Percentiles rank a stretch among this genome's conserved stretches.
phyloP scores from a whole-genome alignment of 2,797 vertebrate genomes.

The Clarias laeviceps region DNA sequence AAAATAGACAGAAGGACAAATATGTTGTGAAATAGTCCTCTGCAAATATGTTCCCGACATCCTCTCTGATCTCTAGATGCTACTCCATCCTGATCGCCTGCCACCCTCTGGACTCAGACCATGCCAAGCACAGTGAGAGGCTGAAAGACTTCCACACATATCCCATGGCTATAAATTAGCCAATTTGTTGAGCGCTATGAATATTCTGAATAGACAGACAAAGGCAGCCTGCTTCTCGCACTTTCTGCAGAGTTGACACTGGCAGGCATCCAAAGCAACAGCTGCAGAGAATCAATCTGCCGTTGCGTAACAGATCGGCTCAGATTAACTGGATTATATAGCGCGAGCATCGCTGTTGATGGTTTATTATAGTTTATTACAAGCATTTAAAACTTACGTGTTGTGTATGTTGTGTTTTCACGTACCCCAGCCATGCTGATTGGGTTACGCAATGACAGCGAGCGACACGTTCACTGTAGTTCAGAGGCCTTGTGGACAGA shows the following conservation, averaged over 20 bases:
- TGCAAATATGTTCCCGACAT: background rate
- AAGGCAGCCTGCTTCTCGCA: conserved; percentile 30
- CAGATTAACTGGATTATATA: conserved; percentile 19
- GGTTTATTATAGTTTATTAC: conserved; percentile 40
- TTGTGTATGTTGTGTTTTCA: conserved; percentile 32
- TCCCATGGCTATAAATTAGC: conserved; percentile 48
- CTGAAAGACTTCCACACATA: conserved; percentile 26
- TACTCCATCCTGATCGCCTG: background rate
- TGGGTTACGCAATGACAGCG: conserved; percentile 35
- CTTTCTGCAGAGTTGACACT: conserved; percentile 37
- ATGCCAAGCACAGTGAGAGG: background rate
- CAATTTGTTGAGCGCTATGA: conserved; percentile 39
- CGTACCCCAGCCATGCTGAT: conserved; percentile 11
- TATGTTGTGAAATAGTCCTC: background rate
- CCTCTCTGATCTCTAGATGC: background rate
- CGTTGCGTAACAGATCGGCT: conserved; percentile 39
- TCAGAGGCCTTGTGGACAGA: conserved; percentile 35
- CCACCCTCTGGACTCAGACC: background rate
- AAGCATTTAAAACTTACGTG: conserved; percentile 13
- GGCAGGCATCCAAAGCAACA: conserved; percentile 39
- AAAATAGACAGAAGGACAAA: background rate
- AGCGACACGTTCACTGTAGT: conserved; percentile 29
- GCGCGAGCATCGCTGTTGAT: background rate
- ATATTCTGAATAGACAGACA: conserved; percentile 36
- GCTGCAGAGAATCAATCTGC: conserved; percentile 37